These are phyloP conservation scores for Ormia ochracea DNA, from an alignment of 2,888 invertebrate species.

Conservation along the genomic window DNA sequence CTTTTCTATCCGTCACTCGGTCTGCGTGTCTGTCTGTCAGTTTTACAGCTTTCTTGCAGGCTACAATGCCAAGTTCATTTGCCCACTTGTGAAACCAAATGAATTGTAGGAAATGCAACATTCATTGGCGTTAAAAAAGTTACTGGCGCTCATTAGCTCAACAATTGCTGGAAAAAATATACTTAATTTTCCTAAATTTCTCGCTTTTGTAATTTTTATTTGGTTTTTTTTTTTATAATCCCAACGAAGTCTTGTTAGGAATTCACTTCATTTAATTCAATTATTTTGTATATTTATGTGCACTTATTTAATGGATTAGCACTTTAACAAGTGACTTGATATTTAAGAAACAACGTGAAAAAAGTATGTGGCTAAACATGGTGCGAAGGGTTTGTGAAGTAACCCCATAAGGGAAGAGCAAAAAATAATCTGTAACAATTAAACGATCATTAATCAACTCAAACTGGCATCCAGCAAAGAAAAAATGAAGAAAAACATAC, in stretches of 20 bases:
- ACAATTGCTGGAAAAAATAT: slow-evolving; percentile 11
- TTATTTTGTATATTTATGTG: not conserved
- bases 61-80: slow-evolving; percentile 22
- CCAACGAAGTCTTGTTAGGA: not conserved
- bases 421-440: not conserved
- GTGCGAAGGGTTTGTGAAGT: slow-evolving; percentile 8
- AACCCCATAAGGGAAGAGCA: not conserved
- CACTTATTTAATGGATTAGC: not conserved
- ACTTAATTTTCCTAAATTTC: not conserved
- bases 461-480: not conserved
- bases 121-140: slow-evolving; percentile 4
- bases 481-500: not conserved
- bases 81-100: not conserved
- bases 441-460: not conserved
- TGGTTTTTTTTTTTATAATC: not conserved
- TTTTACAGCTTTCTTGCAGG: not conserved
- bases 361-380: not conserved
- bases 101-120: slow-evolving; percentile 1
- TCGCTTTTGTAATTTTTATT: not conserved
- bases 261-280: not conserved
- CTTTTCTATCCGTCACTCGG: too few species aligned
- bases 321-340: not conserved
- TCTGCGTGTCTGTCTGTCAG: too few species aligned
- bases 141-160: not conserved
- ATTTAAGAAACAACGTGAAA: not conserved